These are phyloP conservation scores for Myripristis jacobus DNA, from an alignment of 2,797 vertebrate species.

Conservation along the genomic window DNA sequence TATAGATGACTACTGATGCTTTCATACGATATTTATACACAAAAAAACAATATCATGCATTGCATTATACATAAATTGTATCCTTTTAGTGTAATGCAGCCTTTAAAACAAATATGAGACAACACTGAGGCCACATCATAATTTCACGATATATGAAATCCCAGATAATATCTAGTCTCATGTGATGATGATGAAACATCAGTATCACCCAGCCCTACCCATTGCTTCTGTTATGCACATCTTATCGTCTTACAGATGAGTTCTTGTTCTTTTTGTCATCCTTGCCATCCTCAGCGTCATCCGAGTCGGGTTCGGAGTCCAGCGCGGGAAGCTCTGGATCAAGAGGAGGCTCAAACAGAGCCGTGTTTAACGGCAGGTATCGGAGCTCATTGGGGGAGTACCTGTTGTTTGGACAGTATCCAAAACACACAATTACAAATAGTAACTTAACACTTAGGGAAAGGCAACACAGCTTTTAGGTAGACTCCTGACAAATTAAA, in stretches of 20 bases:
- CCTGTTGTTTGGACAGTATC: slow-evolving; percentile 68
- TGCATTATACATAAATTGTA: too few species aligned
- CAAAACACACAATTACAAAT: background rate
- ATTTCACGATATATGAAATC: too few species aligned
- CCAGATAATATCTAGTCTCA: too few species aligned
- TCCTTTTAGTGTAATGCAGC: too few species aligned
- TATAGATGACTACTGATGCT: too few species aligned
- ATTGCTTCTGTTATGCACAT: background rate
- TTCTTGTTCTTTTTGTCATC: slow-evolving; percentile 92
- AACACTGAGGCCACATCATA: too few species aligned
- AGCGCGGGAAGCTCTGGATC: slow-evolving; percentile 94
- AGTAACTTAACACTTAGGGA: background rate
- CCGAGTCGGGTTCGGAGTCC: slow-evolving; percentile 97
- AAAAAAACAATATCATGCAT: too few species aligned
- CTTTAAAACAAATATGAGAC: too few species aligned
- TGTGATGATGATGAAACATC: too few species aligned
- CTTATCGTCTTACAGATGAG: slow-evolving; percentile 88
- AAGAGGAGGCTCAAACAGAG: slow-evolving; percentile 96
- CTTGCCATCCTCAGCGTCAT: slow-evolving; percentile 91
- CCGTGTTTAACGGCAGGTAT: slow-evolving; percentile 95
- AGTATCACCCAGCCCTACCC: too few species aligned
- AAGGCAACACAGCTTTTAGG: background rate
- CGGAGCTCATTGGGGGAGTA: slow-evolving; percentile 98
- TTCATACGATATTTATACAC: too few species aligned
- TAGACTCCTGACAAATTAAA: background rate